Conservation (phyloP, 1,140 invertebrate species). For the Drosophila tsacasi region DNA sequence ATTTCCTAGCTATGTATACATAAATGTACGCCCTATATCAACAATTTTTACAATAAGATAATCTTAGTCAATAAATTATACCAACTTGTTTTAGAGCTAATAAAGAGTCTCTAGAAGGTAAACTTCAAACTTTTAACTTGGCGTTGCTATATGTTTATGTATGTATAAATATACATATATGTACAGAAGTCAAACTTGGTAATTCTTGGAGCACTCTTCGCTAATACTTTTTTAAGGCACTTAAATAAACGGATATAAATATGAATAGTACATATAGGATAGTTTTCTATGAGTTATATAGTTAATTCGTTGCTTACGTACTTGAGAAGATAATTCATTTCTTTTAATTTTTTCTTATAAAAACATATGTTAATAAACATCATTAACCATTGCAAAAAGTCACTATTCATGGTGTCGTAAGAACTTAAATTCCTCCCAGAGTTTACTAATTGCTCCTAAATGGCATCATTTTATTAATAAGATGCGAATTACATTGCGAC, state of each 20-base stretch:
- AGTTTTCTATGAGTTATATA: background rate
- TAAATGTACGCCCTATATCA: background rate
- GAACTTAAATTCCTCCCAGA: background rate
- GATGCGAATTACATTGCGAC: background rate
- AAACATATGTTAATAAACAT: background rate
- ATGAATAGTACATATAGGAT: background rate
- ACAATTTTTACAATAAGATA: background rate
- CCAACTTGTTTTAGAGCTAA: too few relatives aligned
- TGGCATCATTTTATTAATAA: conserved; percentile 5
- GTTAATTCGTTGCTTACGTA: background rate
- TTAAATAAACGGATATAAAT: background rate
- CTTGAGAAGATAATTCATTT: background rate
- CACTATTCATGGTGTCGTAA: background rate
- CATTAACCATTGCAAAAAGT: background rate
- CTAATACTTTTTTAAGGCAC: background rate
- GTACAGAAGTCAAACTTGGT: background rate
- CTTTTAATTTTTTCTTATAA: too few relatives aligned
- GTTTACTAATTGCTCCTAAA: too few relatives aligned
- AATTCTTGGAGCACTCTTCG: background rate
- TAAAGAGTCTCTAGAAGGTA: too few relatives aligned
- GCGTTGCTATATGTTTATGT: background rate
- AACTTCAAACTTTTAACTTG: too few relatives aligned
- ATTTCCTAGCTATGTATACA: background rate
- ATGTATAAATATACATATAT: background rate
- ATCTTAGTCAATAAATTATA: background rate